Evolutionary conservation across 1,140 invertebrate species (phyloP).

Genomic region (Tetramorium simillimum): DNA sequence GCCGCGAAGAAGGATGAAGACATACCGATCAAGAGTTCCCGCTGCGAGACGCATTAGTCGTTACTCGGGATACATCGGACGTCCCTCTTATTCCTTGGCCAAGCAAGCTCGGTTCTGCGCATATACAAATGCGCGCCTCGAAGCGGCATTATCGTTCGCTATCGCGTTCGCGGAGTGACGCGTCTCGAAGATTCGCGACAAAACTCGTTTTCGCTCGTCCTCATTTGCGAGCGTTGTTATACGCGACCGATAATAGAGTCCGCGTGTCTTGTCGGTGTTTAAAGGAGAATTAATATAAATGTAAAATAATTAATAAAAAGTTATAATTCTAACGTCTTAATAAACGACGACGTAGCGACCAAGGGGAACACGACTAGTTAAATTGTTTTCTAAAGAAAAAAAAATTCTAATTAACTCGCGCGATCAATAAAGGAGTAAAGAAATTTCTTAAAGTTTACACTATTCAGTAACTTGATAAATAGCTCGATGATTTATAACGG

Average conservation of each 20-base stretch:
- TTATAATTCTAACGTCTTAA: not conserved
- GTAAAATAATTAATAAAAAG: not conserved
- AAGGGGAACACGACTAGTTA: not conserved
- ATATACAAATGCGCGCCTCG: constrained; percentile 61
- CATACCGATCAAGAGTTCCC: constrained; percentile 72
- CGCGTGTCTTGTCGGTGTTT: not conserved
- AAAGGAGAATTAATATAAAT: not conserved
- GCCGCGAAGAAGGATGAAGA: constrained; percentile 73
- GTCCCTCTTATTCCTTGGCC: not conserved
- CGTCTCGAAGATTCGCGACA: constrained; percentile 27
- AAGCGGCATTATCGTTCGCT: constrained; percentile 65
- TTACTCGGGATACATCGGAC: constrained; percentile 42
- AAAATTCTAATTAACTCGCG: not conserved
- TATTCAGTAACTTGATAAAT: not conserved
- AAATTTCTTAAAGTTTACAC: not conserved
- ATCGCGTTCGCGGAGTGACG: constrained; percentile 41
- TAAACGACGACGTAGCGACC: not conserved
- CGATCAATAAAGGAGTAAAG: not conserved
- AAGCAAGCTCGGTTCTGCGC: constrained; percentile 3
- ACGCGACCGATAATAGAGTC: constrained; percentile 17
- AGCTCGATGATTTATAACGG: not conserved
- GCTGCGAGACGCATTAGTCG: constrained; percentile 75
- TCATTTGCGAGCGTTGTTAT: constrained; percentile 24
- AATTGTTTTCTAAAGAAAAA: not conserved
- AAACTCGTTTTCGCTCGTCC: constrained; percentile 4